Evolutionary conservation across 53 echinoderm and acorn worm genomes (phyloP), one percentile per base, ranked within the genome.

Genomic region (Echinarachnius parma): DNA sequence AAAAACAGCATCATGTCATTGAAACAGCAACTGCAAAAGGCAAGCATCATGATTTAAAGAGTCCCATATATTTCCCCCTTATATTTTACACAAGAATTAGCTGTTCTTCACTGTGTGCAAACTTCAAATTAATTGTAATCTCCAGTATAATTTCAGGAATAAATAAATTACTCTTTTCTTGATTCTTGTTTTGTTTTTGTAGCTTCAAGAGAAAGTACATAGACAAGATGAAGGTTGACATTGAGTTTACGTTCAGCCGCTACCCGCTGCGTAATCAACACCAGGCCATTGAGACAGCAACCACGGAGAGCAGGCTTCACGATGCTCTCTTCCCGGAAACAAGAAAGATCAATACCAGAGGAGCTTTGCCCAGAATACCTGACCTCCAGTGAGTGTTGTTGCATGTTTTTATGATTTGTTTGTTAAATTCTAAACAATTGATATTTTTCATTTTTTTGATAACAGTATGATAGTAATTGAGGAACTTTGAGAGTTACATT

Each of bases 181-280:
- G 7, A 7, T 13, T 39, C 46, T 22, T 14, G 11, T 50, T 64
- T 57, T 48, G n/a, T 8, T 39, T 34, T 20, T 64, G n/a, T 54
- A 96, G 96, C 21, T 76, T 96, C 35, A 32, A 80, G 59, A 58
- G 39, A 9, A 70, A 44, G 5, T 88, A 79, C 57, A 70, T 80
- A 2, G 20, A 25, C 16, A 81, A 82, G 3, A 83, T 63, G 88
- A 83, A 80, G 34, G 79, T 92, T 31, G 86, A 92, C 75, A 87
- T 98, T 42, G 75, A 92, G 61, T 98, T 98, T 69, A 98, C 98
- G 33, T 91, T 98, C 75, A 91, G 78, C 50, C 91, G 98, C 34
- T 59, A 83, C 34, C 98, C 98, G 5, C 35, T 92, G 18, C 75
- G 80, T 9, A 66, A 87, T 1, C 87, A 90, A 35, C 96, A 95